Evolutionary conservation across 2,113 vertebrate genomes (phyloP).

Genomic region (human): DNA sequence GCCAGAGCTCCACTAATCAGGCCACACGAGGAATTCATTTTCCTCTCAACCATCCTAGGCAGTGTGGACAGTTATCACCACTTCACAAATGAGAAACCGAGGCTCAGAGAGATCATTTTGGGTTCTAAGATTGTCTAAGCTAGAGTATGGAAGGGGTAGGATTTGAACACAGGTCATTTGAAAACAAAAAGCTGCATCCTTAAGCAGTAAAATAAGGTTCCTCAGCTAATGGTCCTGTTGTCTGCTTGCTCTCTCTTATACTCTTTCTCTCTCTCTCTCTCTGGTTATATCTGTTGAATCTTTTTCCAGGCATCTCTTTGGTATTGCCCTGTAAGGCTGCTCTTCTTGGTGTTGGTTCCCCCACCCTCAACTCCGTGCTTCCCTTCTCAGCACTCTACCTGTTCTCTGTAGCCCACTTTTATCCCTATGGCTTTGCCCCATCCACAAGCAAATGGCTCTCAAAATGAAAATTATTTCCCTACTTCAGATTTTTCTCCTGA

Average conservation of each 20-base stretch:
- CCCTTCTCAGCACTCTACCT: neutral
- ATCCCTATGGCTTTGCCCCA: neutral
- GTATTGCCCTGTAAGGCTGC: neutral
- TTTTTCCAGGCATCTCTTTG: neutral
- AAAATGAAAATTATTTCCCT: neutral
- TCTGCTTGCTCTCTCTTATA: neutral
- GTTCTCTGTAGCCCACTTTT: neutral
- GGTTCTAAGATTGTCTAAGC: no score
- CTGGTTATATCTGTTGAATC: neutral
- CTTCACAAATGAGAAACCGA: neutral
- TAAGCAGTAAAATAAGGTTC: no score
- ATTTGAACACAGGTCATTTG: neutral
- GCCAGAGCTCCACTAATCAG: neutral
- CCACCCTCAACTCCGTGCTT: neutral
- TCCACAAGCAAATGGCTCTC: neutral
- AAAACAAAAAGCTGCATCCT: neutral
- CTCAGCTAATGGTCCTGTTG: neutral
- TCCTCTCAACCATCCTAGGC: neutral
- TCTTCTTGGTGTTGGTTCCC: neutral
- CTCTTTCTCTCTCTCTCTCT: neutral
- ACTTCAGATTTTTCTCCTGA: neutral
- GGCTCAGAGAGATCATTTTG: no score
- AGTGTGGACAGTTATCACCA: neutral
- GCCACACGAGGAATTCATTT: accelerated
- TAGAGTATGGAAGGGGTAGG: neutral